Evolutionary conservation across 2,797 vertebrate species (phyloP).

Genomic region (Xenentodon cancila): DNA sequence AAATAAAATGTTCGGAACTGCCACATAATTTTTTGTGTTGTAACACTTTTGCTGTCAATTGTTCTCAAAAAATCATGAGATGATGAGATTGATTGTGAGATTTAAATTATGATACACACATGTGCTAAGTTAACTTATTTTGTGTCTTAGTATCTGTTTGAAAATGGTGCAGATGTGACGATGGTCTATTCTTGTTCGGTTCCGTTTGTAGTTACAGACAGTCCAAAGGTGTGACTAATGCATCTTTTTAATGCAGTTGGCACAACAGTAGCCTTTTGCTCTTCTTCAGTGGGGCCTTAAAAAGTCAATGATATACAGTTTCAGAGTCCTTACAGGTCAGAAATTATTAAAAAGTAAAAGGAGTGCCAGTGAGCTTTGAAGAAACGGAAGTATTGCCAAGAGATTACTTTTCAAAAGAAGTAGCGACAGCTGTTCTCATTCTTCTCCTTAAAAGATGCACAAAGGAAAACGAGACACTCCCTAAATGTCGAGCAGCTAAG

Average conservation of each 20-base stretch:
- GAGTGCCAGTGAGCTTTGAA: conserved; percentile 63
- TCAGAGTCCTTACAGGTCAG: conserved; percentile 72
- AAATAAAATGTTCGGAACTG: no score
- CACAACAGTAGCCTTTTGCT: conserved; percentile 38
- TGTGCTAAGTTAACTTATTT: background rate
- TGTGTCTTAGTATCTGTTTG: background rate
- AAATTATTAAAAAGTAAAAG: conserved; percentile 69
- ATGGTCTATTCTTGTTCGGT: conserved; percentile 18
- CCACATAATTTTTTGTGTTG: no score
- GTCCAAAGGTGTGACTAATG: conserved; percentile 67
- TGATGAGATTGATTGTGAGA: no score
- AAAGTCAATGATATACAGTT: conserved; percentile 76
- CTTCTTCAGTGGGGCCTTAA: conserved; percentile 58
- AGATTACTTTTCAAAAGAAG: conserved; percentile 58
- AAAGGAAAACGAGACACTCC: conserved; percentile 49
- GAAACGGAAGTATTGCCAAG: conserved; percentile 62
- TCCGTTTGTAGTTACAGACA: conserved; percentile 27
- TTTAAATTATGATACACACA: no score
- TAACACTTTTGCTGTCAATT: no score
- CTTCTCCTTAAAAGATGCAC: conserved; percentile 54
- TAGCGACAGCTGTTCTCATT: conserved; percentile 74
- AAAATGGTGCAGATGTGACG: conserved; percentile 18
- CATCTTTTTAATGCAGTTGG: conserved; percentile 55
- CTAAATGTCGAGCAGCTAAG: conserved; percentile 52
- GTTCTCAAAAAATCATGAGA: background rate